Evolutionary conservation across 2,888 invertebrate genomes (phyloP).

Genomic region (Argyra leucocephala): DNA sequence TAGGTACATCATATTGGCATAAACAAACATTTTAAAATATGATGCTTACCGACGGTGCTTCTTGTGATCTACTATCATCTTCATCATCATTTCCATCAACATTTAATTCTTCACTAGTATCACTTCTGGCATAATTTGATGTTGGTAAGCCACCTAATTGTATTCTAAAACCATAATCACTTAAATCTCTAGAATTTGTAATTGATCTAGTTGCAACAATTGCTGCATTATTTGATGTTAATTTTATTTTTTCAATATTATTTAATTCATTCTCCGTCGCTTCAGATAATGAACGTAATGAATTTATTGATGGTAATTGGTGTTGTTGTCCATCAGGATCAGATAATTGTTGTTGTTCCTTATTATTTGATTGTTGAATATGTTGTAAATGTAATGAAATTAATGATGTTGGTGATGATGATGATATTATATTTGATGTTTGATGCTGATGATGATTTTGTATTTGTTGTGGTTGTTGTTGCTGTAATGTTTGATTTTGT

Average conservation of each 20-base stretch:
- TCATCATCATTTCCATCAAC: conserved; percentile 44
- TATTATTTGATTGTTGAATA: conserved; percentile 31
- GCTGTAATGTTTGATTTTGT: no score
- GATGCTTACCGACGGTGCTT: conserved; percentile 41
- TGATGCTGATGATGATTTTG: conserved; percentile 20
- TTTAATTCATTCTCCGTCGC: conserved; percentile 21
- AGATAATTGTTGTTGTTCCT: conserved; percentile 21
- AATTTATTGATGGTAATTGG: conserved; percentile 18
- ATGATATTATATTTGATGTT: conserved; percentile 13
- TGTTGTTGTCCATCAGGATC: conserved; percentile 15
- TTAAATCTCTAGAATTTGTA: conserved; percentile 33
- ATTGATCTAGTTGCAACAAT: conserved; percentile 23
- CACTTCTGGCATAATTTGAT: conserved; percentile 42
- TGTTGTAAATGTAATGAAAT: conserved; percentile 31
- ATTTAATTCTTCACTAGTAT: conserved; percentile 44
- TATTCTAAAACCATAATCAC: conserved; percentile 45
- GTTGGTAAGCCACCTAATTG: conserved; percentile 42
- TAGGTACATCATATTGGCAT: no score
- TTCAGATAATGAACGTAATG: conserved; percentile 17
- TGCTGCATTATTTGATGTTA: conserved; percentile 36
- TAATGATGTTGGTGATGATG: conserved; percentile 29
- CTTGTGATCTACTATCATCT: conserved; percentile 43
- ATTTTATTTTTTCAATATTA: conserved; percentile 42
- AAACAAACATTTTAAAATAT: no score
- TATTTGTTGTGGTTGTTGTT: not conserved